phyloP scores from a whole-genome alignment of 2,113 vertebrate species.

The Australoheros scitulus region DNA sequence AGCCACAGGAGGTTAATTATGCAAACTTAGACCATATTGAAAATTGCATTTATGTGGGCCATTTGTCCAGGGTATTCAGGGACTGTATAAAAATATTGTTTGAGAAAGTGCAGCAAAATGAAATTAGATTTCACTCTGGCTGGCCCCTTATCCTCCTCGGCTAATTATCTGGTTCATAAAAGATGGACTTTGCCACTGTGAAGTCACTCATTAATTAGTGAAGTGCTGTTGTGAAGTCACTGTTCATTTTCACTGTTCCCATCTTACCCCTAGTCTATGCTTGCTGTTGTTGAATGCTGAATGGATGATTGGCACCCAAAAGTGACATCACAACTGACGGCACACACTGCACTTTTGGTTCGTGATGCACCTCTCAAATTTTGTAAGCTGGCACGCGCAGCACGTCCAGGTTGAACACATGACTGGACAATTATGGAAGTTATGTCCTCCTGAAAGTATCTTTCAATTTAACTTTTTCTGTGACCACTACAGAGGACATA shows the following conservation, averaged over 20 bases:
- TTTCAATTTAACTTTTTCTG: too few species aligned
- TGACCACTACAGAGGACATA: too few species aligned
- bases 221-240: too few species aligned
- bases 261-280: too few species aligned
- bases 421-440: not conserved
- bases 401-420: not conserved
- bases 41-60: not conserved
- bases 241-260: too few species aligned
- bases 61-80: conserved; percentile 1
- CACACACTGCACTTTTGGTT: not conserved
- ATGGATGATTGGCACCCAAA: too few species aligned
- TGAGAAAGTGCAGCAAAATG: not conserved
- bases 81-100: not conserved
- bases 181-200: not conserved
- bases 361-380: not conserved
- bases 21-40: not conserved
- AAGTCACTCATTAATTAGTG: too few species aligned
- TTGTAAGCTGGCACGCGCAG: not conserved
- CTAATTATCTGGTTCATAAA: not conserved
- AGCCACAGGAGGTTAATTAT: conserved; percentile 3
- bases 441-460: too few species aligned
- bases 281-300: too few species aligned
- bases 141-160: not conserved
- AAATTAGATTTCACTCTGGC: not conserved
- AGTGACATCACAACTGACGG: too few species aligned